Evolutionary conservation across 2,797 vertebrate species (phyloP), one percentile per base, ranked within the genome.

Genomic region (Chrysocyon brachyurus): DNA sequence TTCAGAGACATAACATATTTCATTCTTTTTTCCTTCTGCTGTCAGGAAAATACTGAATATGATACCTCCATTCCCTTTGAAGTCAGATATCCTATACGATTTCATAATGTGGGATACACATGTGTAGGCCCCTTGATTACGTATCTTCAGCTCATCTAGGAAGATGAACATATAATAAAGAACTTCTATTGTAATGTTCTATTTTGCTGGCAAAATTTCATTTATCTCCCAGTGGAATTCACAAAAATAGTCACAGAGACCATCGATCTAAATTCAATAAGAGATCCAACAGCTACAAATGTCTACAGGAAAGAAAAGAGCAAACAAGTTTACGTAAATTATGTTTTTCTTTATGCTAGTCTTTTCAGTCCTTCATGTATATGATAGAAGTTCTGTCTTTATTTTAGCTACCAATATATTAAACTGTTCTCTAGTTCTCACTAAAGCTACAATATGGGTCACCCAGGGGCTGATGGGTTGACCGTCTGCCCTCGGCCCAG

Each of bases 61-160:
- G 31, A 49, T 72, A 82, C 49, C 33, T 72, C 36, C 15, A 84
- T 49, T 93, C 9, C 0, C 64, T 82, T 57, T 77, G 77, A 81
- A 17, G 19, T 72, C 79, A 84, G 75, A 87, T 77, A 49, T 28
- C 90, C 17, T 24, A 26, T 57, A 57, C 36, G 31, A 73, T 72
- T 87, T 97, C 92, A 63, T 59, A 90, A 68, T 77, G 90, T 33
- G 56, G 11, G 82, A 49, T 49, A 91, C 96, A 95, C 5, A 21
- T 24, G 36, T 83, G 12, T 79, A 86, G 33, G 24, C 7, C 46
- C 4, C 4, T 8, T 84, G 68, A 82, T 66, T 78, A 82, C 87
- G 72, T 56, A 87, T 40, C 8, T 87, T 90, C 88, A 49, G 64
- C 33, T 97, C 36, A 63, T 46, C 21, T 82, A 66, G 52, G 54